Conservation (phyloP, 2,797 vertebrate genomes). For the Mormyrus hasselquistii region DNA sequence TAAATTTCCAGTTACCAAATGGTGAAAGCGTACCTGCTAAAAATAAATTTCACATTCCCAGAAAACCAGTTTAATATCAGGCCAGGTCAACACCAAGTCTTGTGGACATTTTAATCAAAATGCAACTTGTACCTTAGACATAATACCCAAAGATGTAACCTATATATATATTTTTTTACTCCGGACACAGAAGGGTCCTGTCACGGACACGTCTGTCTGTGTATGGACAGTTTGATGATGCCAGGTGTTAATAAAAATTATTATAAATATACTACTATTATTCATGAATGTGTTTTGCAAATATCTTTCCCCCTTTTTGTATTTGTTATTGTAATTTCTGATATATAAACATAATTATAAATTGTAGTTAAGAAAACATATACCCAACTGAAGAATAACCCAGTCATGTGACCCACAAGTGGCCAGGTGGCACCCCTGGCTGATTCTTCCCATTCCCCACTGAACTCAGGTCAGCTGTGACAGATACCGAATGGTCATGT, state of each 20-base stretch:
- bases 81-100: neutral
- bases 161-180: neutral
- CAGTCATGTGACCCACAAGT: neutral
- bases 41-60: neutral
- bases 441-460: neutral
- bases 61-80: neutral
- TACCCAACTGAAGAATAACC: neutral
- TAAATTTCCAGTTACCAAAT: neutral
- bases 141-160: neutral
- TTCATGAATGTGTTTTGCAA: neutral
- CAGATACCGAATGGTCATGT: neutral
- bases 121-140: neutral
- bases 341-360: neutral
- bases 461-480: neutral
- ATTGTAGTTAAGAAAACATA: neutral
- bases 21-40: neutral
- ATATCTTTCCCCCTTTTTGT: neutral
- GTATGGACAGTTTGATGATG: neutral
- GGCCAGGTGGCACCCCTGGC: neutral
- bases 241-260: neutral
- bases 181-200: neutral
- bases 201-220: neutral
- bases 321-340: neutral
- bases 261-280: neutral
- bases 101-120: neutral